These are phyloP conservation scores for Sphaerodactylus townsendi DNA, from an alignment of 2,113 vertebrate species.

Conservation along the genomic window DNA sequence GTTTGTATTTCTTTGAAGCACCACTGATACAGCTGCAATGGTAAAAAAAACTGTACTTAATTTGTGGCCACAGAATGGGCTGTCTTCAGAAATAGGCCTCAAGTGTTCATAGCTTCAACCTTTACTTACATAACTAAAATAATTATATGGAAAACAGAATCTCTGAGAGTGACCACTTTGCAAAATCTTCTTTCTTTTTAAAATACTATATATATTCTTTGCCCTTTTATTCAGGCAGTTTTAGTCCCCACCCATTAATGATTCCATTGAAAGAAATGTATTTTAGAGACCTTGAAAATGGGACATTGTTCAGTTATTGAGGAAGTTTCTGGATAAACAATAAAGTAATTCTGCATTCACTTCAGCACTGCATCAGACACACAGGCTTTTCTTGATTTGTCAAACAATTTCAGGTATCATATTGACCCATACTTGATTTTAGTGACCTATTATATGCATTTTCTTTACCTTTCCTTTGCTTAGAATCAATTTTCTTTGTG, in stretches of 20 bases:
- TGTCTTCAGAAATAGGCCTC: background rate
- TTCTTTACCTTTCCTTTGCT: background rate
- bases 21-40: background rate
- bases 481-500: constrained; percentile 14
- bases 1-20: background rate
- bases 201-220: background rate
- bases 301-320: constrained; percentile 15
- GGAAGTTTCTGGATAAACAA: constrained; percentile 28
- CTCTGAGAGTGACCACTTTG: background rate
- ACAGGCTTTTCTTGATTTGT: background rate
- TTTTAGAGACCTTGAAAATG: background rate
- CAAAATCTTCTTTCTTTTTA: background rate
- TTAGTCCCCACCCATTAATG: constrained; percentile 1
- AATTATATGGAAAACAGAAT: background rate
- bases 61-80: background rate
- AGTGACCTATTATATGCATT: background rate
- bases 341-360: background rate
- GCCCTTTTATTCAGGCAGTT: background rate
- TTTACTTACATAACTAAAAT: background rate
- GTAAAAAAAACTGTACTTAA: background rate
- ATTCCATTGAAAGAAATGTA: background rate
- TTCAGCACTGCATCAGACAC: constrained; percentile 10
- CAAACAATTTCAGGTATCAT: constrained; percentile 26
- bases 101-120: background rate
- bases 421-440: constrained; percentile 2